Conservation (phyloP, 23 tunicate species). For the Ciona savignyi region DNA sequence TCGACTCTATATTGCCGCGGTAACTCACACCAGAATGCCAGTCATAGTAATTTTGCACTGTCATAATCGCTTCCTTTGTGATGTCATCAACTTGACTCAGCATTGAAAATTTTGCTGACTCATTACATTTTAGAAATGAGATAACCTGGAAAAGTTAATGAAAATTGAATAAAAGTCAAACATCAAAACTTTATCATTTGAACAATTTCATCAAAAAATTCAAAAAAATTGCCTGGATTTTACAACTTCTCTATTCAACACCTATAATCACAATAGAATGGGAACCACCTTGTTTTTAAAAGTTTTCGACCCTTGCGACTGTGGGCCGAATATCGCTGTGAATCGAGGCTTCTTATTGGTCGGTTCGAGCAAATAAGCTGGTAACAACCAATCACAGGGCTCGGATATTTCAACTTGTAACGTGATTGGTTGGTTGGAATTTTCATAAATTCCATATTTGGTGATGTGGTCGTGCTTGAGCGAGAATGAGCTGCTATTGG, state of each 20-base stretch:
- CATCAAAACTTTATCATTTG: neutral
- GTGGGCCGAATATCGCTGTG: neutral
- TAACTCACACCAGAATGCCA: slow-evolving; percentile 26
- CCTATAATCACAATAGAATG: too few relatives aligned
- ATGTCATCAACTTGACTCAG: neutral
- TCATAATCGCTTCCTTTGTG: neutral
- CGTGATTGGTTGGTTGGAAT: neutral
- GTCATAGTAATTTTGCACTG: slow-evolving; percentile 8
- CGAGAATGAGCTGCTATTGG: neutral
- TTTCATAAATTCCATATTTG: neutral
- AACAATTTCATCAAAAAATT: too few relatives aligned
- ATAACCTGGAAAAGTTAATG: neutral
- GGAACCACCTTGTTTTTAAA: neutral
- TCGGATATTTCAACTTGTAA: neutral
- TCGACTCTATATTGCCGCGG: neutral
- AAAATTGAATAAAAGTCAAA: too few relatives aligned
- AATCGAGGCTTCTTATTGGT: neutral
- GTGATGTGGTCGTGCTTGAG: neutral
- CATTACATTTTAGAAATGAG: neutral
- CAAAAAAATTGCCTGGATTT: too few relatives aligned
- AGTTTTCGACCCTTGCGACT: neutral
- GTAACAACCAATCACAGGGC: neutral
- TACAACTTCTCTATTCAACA: too few relatives aligned
- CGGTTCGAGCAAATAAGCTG: neutral
- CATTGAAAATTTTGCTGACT: neutral